Evolutionary conservation across 2,113 vertebrate genomes (phyloP).

Genomic region (Nibea albiflora): DNA sequence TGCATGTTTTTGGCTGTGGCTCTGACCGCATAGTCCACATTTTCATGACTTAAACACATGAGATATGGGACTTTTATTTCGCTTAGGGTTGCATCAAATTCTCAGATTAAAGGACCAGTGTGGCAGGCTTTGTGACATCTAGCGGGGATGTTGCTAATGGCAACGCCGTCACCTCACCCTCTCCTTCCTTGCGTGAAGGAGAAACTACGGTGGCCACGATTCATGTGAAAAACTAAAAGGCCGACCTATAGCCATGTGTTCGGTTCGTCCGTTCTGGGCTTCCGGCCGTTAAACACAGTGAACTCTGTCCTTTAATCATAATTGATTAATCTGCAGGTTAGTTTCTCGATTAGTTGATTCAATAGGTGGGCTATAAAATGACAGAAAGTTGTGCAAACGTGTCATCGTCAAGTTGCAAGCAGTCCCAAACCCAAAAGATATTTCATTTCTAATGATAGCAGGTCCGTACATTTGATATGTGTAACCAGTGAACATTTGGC

Average conservation of each 20-base stretch:
- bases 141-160: too few relatives aligned
- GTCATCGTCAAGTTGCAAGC: not conserved
- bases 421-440: not conserved
- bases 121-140: too few relatives aligned
- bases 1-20: constrained; percentile 32
- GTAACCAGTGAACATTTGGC: not conserved
- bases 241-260: too few relatives aligned
- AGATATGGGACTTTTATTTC: too few relatives aligned
- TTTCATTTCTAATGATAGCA: not conserved
- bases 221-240: too few relatives aligned
- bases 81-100: not conserved
- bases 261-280: too few relatives aligned
- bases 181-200: too few relatives aligned
- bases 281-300: too few relatives aligned
- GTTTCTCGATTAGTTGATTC: not conserved
- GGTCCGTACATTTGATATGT: not conserved
- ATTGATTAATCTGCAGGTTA: not conserved
- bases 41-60: not conserved
- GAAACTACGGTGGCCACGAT: too few relatives aligned
- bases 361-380: not conserved
- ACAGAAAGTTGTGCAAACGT: not conserved
- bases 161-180: too few relatives aligned
- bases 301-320: not conserved
- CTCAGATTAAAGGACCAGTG: too few relatives aligned
- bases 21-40: constrained; percentile 10